Base-by-base conservation (phyloP, 1,140 invertebrate species). In the Trichomalopsis sarcophagae region DNA sequence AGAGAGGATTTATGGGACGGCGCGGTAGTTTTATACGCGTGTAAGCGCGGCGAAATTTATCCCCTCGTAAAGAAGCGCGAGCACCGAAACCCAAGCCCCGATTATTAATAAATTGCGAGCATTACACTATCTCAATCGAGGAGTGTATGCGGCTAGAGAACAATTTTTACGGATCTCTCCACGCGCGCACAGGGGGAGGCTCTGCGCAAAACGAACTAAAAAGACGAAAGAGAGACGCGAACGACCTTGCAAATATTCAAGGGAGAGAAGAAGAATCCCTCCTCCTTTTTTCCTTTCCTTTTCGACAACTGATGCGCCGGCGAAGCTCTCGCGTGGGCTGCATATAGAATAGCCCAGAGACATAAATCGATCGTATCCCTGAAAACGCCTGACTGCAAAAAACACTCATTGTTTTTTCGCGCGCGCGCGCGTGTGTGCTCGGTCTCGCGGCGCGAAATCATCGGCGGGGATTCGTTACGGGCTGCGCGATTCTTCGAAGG, bases 191-290 rank as follows among this genome's bases (percentile, higher is more conserved):
- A 75, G 47, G 23, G 71, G 13, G 36, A 71, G 79, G 21, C 1
- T 7, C n/a, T n/a, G 44, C 33, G 23, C 33, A 66, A 47, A 69
- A 69, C 23, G 27, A 69, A 2, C 68, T 30, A 30, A 17, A 69
- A 69, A 30, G 11, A 2, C 23, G 36, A 69, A 33, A 69, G 66
- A 30, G 79, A 44, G 66, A 81, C 21, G n/a, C n/a, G 21, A 71
- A 33, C 23, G 80, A 74, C 80, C 80, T 82, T 82, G 80, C 44
- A 73, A 82, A 40, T 40, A 62, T 40, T 74, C 79, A 47, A 71
- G 40, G 69, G 69, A 73, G 66, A 27, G 66, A 62, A 62, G 23
- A 71, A 71, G 68, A 71, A 33, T 33, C 33, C 33, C 33, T 6
- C 33, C 5, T 69, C 17, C 9, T 30, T 68, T 68, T 68, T 14